Conservation (phyloP, 2,113 vertebrate genomes). For the Rhinopomastus cyanomelas region DNA sequence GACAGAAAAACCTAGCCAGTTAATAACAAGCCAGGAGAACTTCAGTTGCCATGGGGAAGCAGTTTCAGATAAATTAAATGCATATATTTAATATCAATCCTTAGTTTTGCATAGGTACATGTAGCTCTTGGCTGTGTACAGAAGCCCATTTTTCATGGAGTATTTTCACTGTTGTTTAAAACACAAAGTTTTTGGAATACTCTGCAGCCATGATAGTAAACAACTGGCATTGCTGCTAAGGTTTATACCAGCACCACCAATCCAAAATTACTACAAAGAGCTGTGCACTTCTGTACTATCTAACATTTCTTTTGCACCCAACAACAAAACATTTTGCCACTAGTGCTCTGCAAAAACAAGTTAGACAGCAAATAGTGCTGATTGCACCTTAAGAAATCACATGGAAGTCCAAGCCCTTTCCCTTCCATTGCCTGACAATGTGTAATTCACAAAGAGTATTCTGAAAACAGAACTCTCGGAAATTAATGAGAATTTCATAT, state of each 20-base stretch:
- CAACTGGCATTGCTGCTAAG: neutral
- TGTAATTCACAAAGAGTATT: too few relatives aligned
- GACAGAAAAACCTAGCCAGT: constrained; percentile 18
- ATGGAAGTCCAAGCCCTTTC: neutral
- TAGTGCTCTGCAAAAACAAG: neutral
- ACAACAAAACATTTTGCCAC: neutral
- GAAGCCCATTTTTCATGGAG: neutral
- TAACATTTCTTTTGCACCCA: neutral
- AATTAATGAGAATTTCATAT: neutral
- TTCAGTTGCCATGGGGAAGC: neutral
- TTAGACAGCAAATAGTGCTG: neutral
- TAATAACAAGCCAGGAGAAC: neutral
- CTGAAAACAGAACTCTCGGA: neutral
- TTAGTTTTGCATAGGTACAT: neutral
- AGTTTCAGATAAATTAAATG: neutral
- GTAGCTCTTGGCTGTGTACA: neutral
- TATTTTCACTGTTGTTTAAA: neutral
- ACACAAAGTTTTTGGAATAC: neutral
- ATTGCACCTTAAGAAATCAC: neutral
- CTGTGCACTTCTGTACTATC: neutral
- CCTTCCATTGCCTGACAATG: too few relatives aligned
- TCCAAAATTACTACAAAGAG: neutral
- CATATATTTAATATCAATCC: neutral
- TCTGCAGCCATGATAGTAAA: neutral
- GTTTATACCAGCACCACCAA: neutral